Base-by-base conservation (phyloP, 2,797 vertebrate species). In the Merluccius polli region DNA sequence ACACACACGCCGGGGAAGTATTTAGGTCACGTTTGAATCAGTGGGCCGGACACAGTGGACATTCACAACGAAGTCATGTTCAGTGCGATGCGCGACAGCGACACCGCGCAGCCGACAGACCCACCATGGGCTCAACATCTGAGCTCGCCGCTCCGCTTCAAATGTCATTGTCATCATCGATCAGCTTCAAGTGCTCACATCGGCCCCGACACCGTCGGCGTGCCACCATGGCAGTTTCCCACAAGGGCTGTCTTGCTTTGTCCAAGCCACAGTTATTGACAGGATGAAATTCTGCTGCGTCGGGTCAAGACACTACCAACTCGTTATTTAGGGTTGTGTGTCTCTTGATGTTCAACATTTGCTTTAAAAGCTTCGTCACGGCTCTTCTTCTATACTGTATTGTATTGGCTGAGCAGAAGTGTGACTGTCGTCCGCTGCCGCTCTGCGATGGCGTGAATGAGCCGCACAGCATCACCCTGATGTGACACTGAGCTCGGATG, bases 21-120 rank as follows among this genome's bases (percentile, higher is more conserved):
- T 69, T 31, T 32, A 32, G 29, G 67, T 69, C 67, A 69, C 67
- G 32, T 69, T 69, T 69, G 15, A 31, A 69, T 69, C 67, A 31
- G 29, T 32, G 65, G 65, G 13, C 65, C 13, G 67, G 30, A 69
- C 30, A 32, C 67, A 35, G 21, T n/a, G 27, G 67, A 32, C 12
- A 8, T 13, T 13, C 4, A 30, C 29, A 15, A 32, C 32, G 67
- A 69, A 32, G 67, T 69, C 67, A 69, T 21, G 10, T 63, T 63
- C 59, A 27, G n/a, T 63, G 59, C 59, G 13, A n/a, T 38, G 12
- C 59, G 59, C n/a, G 27, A 27, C n/a, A 63, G 2, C 52, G 21
- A n/a, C 59, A 63, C 7, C 59, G 9, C 59, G 12, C n/a, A 27
- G 59, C 27, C 27, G 59, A 63, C n/a, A 24, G 10, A 27, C 6